Evolutionary conservation across 1,140 invertebrate genomes (phyloP), one percentile per base, ranked within the genome.

Genomic region (Ceratosolen solmsi): DNA sequence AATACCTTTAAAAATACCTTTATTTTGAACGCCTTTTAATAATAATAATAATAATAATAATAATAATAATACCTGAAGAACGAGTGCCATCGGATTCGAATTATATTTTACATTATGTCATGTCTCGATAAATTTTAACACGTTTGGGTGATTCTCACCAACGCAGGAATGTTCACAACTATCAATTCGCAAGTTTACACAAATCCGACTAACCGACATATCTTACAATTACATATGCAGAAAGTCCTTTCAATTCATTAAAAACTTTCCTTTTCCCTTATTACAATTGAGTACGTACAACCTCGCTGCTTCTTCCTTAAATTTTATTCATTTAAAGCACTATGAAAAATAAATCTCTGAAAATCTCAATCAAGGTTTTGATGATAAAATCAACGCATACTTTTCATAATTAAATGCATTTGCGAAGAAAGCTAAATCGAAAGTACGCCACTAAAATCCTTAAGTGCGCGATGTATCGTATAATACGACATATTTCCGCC

Each of bases 131-230:
- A 78, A 30, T 20, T 71, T 79, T 54, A 71, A 79, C 20, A 63
- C 15, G 9, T 56, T n/a, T 22, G 4, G 2, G 15, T 58, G 25
- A 56, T 25, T 38, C 51, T 56, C 65, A 78, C 76, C 75, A 72
- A 83, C 79, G 78, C 74, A 84, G 86, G 86, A 87, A 87, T 87
- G 86, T 86, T 84, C 85, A 84, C 81, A 87, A 83, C 25, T 56
- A 68, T 5, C 58, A 2, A 20, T 70, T 65, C 27, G 22, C 38
- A 72, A 78, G 38, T 17, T 76, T 13, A 49, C 30, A 38, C 38
- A 11, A 13, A 33, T 20, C 30, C 4, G 1, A 4, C n/a, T 70
- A 25, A 22, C 22, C 8, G 22, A n/a, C n/a, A 41, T 49, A 49
- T 17, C 2, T 63, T 77, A 77, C 41, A 77, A 17, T 25, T 30